Base-by-base conservation (phyloP, 2,888 invertebrate genomes). In the Archips crataeganus region DNA sequence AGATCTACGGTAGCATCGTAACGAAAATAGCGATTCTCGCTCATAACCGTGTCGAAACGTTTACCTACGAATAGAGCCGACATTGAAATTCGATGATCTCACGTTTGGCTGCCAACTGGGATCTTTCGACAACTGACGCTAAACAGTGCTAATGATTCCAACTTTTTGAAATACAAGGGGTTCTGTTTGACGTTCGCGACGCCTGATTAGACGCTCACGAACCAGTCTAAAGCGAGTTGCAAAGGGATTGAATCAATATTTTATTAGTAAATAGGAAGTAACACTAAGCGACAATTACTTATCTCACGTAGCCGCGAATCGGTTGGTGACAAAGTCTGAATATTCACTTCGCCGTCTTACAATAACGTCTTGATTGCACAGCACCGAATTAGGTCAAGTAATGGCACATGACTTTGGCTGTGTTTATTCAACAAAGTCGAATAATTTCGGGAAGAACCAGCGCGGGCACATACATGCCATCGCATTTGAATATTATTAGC, bases 51-150 rank as follows among this genome's bases (percentile, higher is more conserved):
- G 75, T 74, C 78, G 75, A 79, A 81, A 75, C 67, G 75, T 73
- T 66, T 75, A 79, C 78, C 79, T 80, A 78, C 78, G 78, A 81
- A 78, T 75, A 77, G 80, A 79, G 76, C 80, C 78, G 83, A 79
- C 85, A 87, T 85, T 86, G 85, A 83, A 82, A 79, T 79, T 75
- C 77, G 84, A 83, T 87, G 86, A 87, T 84, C 81, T 83, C 80
- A 80, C 76, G 73, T 64, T 75, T 75, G 75, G 70, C 78, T 80
- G 80, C 79, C 84, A 84, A 81, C 79, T 78, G 81, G 81, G 80
- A 83, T 77, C 81, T 79, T 77, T 79, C 82, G 81, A 81, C 81
- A 85, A 85, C 82, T 83, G 81, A 78, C 81, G 85, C 84, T 87
- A 89, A 88, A 82, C 78, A 76, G 77, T 79, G 85, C 79, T 85